A percentile compares a stretch with the other conserved stretches of the same genome.
Evolutionary conservation across 1,140 invertebrate genomes (phyloP).

Genomic region (Caenorhabditis remanei): DNA sequence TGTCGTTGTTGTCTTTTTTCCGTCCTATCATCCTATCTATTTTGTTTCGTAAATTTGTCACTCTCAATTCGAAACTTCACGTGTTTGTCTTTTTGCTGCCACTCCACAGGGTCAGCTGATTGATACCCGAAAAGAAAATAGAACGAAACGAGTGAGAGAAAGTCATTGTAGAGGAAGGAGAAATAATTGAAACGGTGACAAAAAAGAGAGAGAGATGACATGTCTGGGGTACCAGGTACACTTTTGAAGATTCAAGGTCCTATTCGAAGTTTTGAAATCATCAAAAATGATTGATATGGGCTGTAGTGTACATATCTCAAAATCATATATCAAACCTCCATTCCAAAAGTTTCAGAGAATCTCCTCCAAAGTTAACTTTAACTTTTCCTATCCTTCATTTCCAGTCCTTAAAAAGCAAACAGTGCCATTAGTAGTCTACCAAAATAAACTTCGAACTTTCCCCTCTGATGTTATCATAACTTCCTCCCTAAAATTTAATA

Average conservation of each 20-base stretch:
- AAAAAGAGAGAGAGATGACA: background rate
- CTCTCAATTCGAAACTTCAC: conserved; percentile 2
- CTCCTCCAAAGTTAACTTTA: too few species aligned
- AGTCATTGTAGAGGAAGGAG: background rate
- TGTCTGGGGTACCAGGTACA: conserved; percentile 18
- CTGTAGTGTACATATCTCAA: too few species aligned
- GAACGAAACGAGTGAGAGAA: background rate
- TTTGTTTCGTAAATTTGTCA: background rate
- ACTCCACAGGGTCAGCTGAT: conserved; percentile 40
- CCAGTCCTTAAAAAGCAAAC: too few species aligned
- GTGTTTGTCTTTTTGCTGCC: conserved; percentile 52
- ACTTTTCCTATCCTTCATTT: too few species aligned
- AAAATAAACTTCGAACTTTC: too few species aligned
- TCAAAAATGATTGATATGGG: background rate
- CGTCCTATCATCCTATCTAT: background rate
- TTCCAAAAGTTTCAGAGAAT: too few species aligned
- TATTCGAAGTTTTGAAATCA: background rate
- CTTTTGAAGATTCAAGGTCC: conserved; percentile 8
- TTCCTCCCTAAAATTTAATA: background rate
- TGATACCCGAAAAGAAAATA: background rate
- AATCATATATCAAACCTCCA: too few species aligned
- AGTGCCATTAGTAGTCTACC: too few species aligned
- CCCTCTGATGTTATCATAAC: background rate
- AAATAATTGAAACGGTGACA: background rate
- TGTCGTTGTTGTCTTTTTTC: conserved; percentile 42